Base-by-base conservation (phyloP, 1,140 invertebrate species). In the Arctopsyche grandis region DNA sequence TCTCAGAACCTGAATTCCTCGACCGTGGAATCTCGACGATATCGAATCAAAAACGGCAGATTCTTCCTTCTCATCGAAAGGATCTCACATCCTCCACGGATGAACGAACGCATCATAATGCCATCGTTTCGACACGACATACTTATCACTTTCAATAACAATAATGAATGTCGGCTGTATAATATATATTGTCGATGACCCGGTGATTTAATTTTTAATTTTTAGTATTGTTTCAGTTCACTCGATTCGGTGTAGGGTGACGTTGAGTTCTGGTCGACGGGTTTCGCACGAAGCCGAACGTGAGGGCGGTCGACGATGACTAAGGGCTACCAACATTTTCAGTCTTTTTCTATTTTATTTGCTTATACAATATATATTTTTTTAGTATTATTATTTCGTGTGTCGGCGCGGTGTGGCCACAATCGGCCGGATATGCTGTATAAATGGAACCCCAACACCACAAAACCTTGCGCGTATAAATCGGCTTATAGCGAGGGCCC, bases 381-480 rank as follows among this genome's bases (percentile, higher is more conserved):
- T 69, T 56, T 79, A 52, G 26, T 63, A 43, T 76, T 76, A 29
- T 63, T 76, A 63, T 70, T 44, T 52, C 48, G 46, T 71, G 48
- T 78, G 21, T 24, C 24, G 48, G 26, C 69, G 24, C 56, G n/a
- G 22, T 44, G 52, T 38, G 63, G 75, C 63, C 77, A 78, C 77
- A 78, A 78, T 78, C 66, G 77, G 69, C 77, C 77, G 77, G 77
- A 78, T 78, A 78, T 58, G 77, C 43, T 58, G 14, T 48, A 60
- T 52, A 71, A 66, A 78, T 58, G 44, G 77, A 46, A 12, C 63
- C 58, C 44, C 38, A 69, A 69, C 75, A 69, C 60, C 77, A 78
- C 77, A 78, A 78, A 78, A 78, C 43, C 52, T 21, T 43, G 58
- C 52, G 74, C 74, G 74, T 76, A 76, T 52, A 76, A 76, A 76